Percentiles rank a stretch among this genome's conserved stretches.
Conservation (phyloP, 2,113 vertebrate genomes). For the cattle (Bos taurus) region ARS-UCD2.0 NC_037332.1:28447501-28448000, state of each 20-base stretch:
- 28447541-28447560: neutral
- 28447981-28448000: conserved; percentile 91
- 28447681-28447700: neutral
- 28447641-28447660: too few species aligned
- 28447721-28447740: neutral
- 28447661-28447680: neutral
- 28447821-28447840: neutral
- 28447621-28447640: neutral
- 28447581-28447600: neutral
- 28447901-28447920: neutral
- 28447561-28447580: neutral
- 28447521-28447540: neutral
- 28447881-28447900: neutral
- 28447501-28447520: neutral
- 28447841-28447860: neutral
- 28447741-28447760: neutral
- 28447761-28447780: neutral
- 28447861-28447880: neutral
- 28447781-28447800: neutral
- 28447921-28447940: neutral
- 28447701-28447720: neutral
- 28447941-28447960: conserved; percentile 89
- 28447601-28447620: neutral
- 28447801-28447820: neutral
- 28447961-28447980: conserved; percentile 89